Evolutionary conservation across 2,113 vertebrate genomes (phyloP).

Genomic region (Nerophis lumbriciformis): DNA sequence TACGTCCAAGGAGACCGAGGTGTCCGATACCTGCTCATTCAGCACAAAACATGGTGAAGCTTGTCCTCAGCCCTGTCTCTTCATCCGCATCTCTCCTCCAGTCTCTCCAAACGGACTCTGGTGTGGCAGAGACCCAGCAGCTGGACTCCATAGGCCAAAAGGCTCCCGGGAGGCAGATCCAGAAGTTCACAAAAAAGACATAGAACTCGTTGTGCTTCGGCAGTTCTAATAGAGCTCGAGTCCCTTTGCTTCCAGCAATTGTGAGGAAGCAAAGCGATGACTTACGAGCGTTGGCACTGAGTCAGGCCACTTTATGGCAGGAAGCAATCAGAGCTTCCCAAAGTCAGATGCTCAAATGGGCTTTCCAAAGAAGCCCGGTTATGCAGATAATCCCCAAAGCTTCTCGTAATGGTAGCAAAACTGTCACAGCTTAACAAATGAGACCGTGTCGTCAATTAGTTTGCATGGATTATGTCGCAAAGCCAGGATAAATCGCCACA

Average conservation of each 20-base stretch:
- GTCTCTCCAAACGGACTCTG: too few relatives aligned
- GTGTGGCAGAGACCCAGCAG: too few relatives aligned
- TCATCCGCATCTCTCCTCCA: too few relatives aligned
- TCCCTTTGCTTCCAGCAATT: background rate
- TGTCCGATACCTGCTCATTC: too few relatives aligned
- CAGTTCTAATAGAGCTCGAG: background rate
- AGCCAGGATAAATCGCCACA: conserved; percentile 37
- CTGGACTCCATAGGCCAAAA: too few relatives aligned
- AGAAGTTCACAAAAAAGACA: background rate
- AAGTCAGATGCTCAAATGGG: background rate
- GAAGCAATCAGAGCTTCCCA: background rate
- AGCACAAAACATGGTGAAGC: too few relatives aligned
- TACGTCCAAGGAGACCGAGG: too few relatives aligned
- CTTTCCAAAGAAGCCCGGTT: background rate
- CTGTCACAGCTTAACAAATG: conserved; percentile 2
- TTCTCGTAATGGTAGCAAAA: conserved; percentile 1
- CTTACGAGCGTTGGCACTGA: background rate
- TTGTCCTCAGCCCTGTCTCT: too few relatives aligned
- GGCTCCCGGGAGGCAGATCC: background rate
- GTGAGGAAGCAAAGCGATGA: background rate
- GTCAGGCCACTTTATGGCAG: conserved; percentile 1
- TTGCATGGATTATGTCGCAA: conserved; percentile 8
- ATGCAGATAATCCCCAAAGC: background rate
- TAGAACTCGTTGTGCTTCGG: background rate
- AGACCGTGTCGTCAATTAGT: background rate